Evolutionary conservation across 2,113 vertebrate genomes (phyloP), one percentile per base, ranked within the genome.

Genomic region (Orthonyx spaldingii): DNA sequence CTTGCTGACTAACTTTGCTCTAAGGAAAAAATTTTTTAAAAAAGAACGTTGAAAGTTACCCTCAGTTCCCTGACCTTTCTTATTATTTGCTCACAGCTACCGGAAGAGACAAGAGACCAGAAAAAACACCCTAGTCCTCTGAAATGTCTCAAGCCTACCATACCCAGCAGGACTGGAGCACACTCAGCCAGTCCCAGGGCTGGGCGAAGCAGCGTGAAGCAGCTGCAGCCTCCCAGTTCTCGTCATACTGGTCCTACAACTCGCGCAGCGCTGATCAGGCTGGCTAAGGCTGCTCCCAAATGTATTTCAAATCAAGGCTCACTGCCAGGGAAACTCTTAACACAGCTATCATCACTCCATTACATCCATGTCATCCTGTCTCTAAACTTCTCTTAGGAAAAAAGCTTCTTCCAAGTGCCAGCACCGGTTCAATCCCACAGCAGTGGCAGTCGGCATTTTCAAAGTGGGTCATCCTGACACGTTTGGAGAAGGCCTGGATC

Each of bases 201-300:
- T 79, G 80, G 33, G 76, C 60, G 49, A 18, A 55, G 89, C 92
- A 87, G 75, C 3, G 3, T 1, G 3, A 44, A 26, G 74, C 47
- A 82, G 65, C 82, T 88, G n/a, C 79, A 95, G 70, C 57, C n/a
- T 91, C 69, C 52, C 18, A 8, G 18, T 55, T 96, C 95, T 91
- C 0, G 68, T 49, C 77, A 66, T 63, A 94, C 94, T 79, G 90
- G 97, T 96, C 91, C 76, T 95, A 64, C 96, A 81, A 89, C 83
- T 95, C 69, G 2, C 3, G 1, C n/a, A 94, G 78, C 3, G 1
- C 65, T 41, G 6, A 92, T 39, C 55, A n/a, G 77, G 44, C 82
- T 65, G 87, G 47, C 72, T 69, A 26, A 53, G 49, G 59, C 76
- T 53, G 90, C 74, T 96, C 80, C 55, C 60, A 65, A 70, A 79